Evolutionary conservation across 1,140 invertebrate species (phyloP), one percentile per base, ranked within the genome.

Genomic region (Ephestia elutella): DNA sequence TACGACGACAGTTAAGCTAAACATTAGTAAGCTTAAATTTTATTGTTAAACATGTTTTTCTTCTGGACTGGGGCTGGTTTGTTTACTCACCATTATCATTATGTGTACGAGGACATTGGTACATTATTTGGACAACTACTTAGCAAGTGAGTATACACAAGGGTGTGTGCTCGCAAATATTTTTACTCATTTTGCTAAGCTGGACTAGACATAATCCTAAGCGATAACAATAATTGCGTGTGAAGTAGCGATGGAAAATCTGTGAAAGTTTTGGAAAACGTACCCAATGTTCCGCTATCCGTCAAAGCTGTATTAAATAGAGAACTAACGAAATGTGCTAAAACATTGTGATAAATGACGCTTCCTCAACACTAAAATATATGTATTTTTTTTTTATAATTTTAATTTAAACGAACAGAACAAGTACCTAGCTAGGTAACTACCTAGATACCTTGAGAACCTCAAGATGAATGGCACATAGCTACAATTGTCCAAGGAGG

Each of bases 301-400:
- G 20, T 21, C 21, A 21, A 11, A 21, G 48, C 48, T 21, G 20
- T 11, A 20, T 50, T 49, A 10, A 7, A n/a, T n/a, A n/a, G n/a
- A n/a, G n/a, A 21, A 50, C 49, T 50, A 50, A 21, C 9, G 17
- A 53, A 53, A 53, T 25, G 50, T 53, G 50, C 50, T 53, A 25
- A 21, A 53, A 25, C 11, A 25, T 3, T 2, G 2, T 7, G 13
- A n/a, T 11, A 25, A 21, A 25, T 3, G 2, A 21, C 2, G 18
- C 50, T 25, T 25, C 50, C 50, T 13, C 50, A 10, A 44, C 15
- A 15, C 38, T 44, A 44, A 32, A 32, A 32, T 32, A 32, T 32
- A 32, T 32, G 7, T 32, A 32, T 7, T 32, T 32, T 10, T 32
- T 32, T 32, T 32, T 32, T 32, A 8, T 4, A 20, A 8, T 20